Conservation (phyloP, 2,797 vertebrate species). For the Iguana delicatissima region DNA sequence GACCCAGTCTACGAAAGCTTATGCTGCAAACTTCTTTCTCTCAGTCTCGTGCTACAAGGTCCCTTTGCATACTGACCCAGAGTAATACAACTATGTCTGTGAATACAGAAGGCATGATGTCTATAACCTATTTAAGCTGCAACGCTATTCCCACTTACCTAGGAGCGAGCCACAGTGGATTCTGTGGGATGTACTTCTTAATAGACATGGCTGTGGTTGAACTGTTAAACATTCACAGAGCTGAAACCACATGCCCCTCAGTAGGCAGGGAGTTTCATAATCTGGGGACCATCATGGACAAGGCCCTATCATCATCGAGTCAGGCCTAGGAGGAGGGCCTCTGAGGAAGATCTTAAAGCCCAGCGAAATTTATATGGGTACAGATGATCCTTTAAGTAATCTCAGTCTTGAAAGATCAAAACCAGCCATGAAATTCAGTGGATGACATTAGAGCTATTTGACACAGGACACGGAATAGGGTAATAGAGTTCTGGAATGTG, state of each 20-base stretch:
- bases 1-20: too few relatives aligned
- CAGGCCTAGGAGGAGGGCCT: not conserved
- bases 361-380: not conserved
- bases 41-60: too few relatives aligned
- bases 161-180: too few relatives aligned
- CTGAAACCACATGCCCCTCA: not conserved
- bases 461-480: not conserved
- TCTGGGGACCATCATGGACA: not conserved
- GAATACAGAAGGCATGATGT: not conserved
- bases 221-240: not conserved
- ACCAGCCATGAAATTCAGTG: not conserved
- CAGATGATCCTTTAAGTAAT: not conserved
- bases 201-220: too few relatives aligned
- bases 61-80: too few relatives aligned
- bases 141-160: too few relatives aligned
- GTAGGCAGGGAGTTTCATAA: not conserved
- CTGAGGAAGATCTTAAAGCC: not conserved
- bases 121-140: not conserved
- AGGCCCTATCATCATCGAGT: too few relatives aligned
- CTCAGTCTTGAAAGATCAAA: not conserved
- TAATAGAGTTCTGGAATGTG: not conserved
- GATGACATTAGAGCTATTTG: not conserved
- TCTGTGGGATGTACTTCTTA: too few relatives aligned
- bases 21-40: too few relatives aligned
- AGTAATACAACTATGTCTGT: too few relatives aligned